Evolutionary conservation across 1,140 invertebrate species (phyloP).

Genomic region (Druon quercuslanigerum): DNA sequence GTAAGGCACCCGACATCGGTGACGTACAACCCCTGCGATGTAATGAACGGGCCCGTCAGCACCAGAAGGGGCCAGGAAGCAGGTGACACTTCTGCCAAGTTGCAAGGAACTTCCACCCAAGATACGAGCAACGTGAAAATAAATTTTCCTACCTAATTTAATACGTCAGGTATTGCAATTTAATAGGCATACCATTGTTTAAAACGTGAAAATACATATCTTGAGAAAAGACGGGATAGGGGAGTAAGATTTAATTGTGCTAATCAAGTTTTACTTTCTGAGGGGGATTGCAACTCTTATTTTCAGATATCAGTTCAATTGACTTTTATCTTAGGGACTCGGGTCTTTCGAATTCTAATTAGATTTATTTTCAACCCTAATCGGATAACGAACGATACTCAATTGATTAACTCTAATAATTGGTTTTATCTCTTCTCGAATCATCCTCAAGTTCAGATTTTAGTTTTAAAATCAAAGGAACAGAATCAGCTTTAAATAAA

Average conservation of each 20-base stretch:
- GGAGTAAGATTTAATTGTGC: slow-evolving; percentile 1
- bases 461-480: too few species aligned
- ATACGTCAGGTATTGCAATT: neutral
- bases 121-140: neutral
- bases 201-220: neutral
- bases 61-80: slow-evolving; percentile 63
- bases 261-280: neutral
- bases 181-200: neutral
- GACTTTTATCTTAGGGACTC: neutral
- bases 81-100: slow-evolving; percentile 63
- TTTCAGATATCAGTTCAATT: neutral
- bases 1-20: slow-evolving; percentile 53
- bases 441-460: neutral
- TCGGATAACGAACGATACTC: slow-evolving; percentile 18
- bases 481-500: too few species aligned
- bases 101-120: slow-evolving; percentile 1
- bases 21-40: slow-evolving; percentile 58
- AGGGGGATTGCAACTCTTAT: neutral
- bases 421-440: neutral
- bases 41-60: slow-evolving; percentile 69
- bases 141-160: neutral
- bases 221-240: neutral
- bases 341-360: neutral
- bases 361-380: neutral
- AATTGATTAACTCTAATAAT: neutral